Conservation (phyloP, 2,113 vertebrate species). For the Gasterosteus aculeatus region DNA sequence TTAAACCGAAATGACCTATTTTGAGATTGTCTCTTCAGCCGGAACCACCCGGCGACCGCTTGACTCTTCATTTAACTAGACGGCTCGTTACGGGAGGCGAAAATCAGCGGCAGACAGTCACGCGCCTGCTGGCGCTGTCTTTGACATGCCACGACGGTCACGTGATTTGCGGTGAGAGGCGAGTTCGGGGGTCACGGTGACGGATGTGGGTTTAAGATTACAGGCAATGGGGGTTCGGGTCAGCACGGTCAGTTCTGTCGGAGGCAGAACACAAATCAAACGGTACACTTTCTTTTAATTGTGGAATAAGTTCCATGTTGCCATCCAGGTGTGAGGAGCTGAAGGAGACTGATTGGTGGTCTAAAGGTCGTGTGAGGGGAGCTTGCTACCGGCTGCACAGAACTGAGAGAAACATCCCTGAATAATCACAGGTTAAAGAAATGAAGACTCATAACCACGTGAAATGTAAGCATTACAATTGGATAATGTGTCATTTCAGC, state of each 20-base stretch:
- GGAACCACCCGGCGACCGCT: neutral
- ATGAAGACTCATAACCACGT: neutral
- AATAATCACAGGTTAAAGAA: neutral
- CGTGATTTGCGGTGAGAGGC: constrained; percentile 58
- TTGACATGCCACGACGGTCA: constrained; percentile 58
- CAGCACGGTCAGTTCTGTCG: constrained; percentile 24
- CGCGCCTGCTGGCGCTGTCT: constrained; percentile 8
- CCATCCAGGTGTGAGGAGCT: constrained; percentile 22
- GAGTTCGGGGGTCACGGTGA: constrained; percentile 61
- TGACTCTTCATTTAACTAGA: constrained; percentile 13
- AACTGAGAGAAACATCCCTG: too few relatives aligned
- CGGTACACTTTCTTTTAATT: constrained; percentile 16
- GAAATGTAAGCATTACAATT: neutral
- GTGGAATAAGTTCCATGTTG: constrained; percentile 1
- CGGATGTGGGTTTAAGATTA: constrained; percentile 62
- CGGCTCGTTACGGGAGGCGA: neutral
- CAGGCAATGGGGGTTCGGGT: constrained; percentile 39
- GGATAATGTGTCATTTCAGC: neutral
- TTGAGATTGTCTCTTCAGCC: constrained; percentile 15
- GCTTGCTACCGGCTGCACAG: too few relatives aligned
- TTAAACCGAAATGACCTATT: constrained; percentile 32
- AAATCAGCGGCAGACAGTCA: constrained; percentile 15
- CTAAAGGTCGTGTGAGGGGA: neutral
- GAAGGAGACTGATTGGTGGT: neutral
- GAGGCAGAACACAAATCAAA: constrained; percentile 38